phyloP scores from a whole-genome alignment of 2,888 invertebrate species.

The Troilus luridus region DNA sequence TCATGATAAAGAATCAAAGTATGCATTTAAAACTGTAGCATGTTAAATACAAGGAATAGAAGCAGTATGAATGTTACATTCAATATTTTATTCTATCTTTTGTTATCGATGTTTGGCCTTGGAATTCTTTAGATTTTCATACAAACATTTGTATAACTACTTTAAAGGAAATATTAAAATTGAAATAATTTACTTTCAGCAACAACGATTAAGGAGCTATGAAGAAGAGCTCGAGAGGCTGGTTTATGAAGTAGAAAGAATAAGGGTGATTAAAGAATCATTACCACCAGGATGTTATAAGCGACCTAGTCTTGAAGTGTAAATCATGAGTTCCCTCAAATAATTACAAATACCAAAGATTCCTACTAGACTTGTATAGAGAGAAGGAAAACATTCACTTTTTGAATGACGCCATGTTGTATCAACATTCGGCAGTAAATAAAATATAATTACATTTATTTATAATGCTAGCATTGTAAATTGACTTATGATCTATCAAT shows the following conservation, averaged over 20 bases:
- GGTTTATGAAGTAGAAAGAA: constrained; percentile 83
- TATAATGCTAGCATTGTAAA: constrained; percentile 39
- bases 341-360: constrained; percentile 36
- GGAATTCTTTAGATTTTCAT: constrained; percentile 24
- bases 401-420: constrained; percentile 54
- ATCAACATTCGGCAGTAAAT: constrained; percentile 55
- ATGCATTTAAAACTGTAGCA: not conserved
- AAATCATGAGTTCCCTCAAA: constrained; percentile 31
- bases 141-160: not conserved
- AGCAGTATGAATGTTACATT: not conserved
- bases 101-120: not conserved
- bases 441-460: constrained; percentile 36
- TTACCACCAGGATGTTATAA: constrained; percentile 88
- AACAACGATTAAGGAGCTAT: constrained; percentile 84
- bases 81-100: not conserved
- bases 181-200: constrained; percentile 67
- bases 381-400: constrained; percentile 40
- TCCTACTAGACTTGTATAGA: constrained; percentile 51
- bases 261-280: constrained; percentile 84
- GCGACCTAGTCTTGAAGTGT: constrained; percentile 78
- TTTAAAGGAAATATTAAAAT: not conserved
- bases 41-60: not conserved
- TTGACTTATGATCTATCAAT: constrained; percentile 29
- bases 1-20: not conserved
- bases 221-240: constrained; percentile 82